A percentile compares a stretch with the other conserved stretches of the same genome.
phyloP scores from a whole-genome alignment of 2,113 vertebrate genomes.

The Dasypus novemcinctus region DNA sequence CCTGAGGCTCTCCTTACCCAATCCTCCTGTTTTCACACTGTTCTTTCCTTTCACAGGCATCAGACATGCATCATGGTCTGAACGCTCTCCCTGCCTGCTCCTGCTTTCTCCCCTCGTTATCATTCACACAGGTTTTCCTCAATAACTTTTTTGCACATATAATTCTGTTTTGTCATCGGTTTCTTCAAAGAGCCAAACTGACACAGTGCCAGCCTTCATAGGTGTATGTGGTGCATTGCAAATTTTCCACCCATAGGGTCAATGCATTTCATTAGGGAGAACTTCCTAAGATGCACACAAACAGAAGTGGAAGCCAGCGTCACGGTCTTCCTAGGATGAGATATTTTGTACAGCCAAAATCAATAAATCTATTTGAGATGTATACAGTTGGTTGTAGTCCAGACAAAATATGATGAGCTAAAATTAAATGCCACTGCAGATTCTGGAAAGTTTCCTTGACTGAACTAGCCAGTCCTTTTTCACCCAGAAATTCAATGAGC shows the following conservation, averaged over 20 bases:
- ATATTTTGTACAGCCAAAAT: not conserved
- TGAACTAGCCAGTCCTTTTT: constrained; percentile 32
- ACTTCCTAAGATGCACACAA: not conserved
- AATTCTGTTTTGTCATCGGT: not conserved
- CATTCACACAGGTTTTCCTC: not conserved
- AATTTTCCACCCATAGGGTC: not conserved
- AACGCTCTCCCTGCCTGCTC: not conserved
- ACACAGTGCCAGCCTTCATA: not conserved
- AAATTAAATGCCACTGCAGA: constrained; percentile 7
- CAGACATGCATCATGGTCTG: not conserved
- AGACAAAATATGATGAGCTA: not conserved
- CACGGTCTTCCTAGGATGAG: not conserved
- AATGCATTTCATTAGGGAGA: not conserved
- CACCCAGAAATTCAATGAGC: not conserved
- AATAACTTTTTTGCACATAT: not conserved
- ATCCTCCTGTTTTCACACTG: not conserved
- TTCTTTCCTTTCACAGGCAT: not conserved
- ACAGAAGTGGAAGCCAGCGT: not conserved
- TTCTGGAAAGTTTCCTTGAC: constrained; percentile 41
- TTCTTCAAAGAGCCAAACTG: not conserved
- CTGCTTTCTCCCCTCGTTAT: not conserved
- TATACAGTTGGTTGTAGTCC: constrained; percentile 42
- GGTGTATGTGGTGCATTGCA: not conserved
- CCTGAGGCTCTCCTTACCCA: rapidly evolving
- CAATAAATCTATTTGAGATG: constrained; percentile 66